Base-by-base conservation (phyloP, 2,888 invertebrate species). In the Eristalinus aeneus region DNA sequence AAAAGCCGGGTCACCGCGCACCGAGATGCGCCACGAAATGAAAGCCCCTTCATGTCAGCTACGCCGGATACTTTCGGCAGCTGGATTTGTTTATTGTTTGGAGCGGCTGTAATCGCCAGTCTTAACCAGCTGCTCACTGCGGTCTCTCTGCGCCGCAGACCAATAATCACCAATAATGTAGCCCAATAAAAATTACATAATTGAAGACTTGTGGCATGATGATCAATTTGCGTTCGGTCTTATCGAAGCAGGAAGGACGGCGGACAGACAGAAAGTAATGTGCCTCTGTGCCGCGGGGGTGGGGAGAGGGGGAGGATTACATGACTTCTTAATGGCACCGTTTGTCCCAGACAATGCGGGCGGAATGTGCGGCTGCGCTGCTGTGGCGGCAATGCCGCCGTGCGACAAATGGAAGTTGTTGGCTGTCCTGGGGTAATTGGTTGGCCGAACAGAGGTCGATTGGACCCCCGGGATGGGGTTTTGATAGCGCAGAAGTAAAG, bases 131-230 rank as follows among this genome's bases (percentile, higher is more conserved):
- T 64, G 22, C 11, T 27, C 56, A 23, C 12, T 22, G 53, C 53
- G 12, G 16, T 53, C 23, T 4, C 10, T 9, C 11, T 11, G 0
- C n/a, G 46, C 12, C 11, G 20, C 58, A 8, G 9, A 65, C 46
- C 27, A 69, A 74, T 79, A 81, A 86, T 77, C 64, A 65, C 72
- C 81, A 69, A 77, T 77, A 85, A 81, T 85, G 76, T 77, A 81
- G 81, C 81, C 73, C 71, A 86, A 86, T 86, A 86, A 82, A 86
- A 82, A 86, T 86, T 82, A 82, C 74, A 82, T 86, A 77, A 86
- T 82, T 86, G 86, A 82, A 46, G 77, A 86, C 82, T 86, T 74
- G 77, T 82, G 81, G 86, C 77, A 77, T 74, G 77, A 77, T 78
- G 77, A 82, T 86, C 86, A 82, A 82, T 82, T 86, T 86, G 71